phyloP scores from a whole-genome alignment of 92 coral and sea anemone species.

The Pocillopora meandrina region DNA sequence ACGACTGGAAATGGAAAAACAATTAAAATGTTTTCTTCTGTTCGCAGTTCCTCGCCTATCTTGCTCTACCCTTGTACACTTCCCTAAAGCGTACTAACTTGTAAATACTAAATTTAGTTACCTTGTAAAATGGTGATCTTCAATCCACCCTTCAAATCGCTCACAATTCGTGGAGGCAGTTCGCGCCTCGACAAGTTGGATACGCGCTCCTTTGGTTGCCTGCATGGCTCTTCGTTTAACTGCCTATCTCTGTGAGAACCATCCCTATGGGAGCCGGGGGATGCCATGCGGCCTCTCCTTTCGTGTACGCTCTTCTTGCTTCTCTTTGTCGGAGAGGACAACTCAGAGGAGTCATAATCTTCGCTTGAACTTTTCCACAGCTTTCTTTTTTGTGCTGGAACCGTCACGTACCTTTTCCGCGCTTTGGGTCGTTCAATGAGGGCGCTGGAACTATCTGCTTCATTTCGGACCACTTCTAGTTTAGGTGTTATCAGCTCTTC shows the following conservation, averaged over 20 bases:
- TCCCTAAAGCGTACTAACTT: background rate
- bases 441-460: constrained; percentile 11
- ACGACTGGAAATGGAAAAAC: too few relatives aligned
- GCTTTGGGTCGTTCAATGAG: background rate
- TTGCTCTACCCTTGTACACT: background rate
- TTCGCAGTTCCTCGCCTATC: too few relatives aligned
- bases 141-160: constrained; percentile 10
- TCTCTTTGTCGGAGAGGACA: background rate
- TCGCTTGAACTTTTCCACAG: background rate
- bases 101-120: background rate
- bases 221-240: constrained; percentile 8
- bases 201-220: background rate
- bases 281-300: background rate
- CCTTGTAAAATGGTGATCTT: constrained; percentile 42
- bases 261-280: background rate
- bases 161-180: constrained; percentile 33
- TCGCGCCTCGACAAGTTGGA: background rate
- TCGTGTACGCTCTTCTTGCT: background rate
- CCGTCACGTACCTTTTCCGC: background rate
- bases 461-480: background rate
- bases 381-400: constrained; percentile 9
- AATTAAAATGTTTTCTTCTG: too few relatives aligned
- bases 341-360: background rate
- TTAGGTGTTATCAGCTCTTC: background rate
- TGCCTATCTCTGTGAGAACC: background rate